Conservation (phyloP, 2,888 invertebrate species). For the Andrena camellia region DNA sequence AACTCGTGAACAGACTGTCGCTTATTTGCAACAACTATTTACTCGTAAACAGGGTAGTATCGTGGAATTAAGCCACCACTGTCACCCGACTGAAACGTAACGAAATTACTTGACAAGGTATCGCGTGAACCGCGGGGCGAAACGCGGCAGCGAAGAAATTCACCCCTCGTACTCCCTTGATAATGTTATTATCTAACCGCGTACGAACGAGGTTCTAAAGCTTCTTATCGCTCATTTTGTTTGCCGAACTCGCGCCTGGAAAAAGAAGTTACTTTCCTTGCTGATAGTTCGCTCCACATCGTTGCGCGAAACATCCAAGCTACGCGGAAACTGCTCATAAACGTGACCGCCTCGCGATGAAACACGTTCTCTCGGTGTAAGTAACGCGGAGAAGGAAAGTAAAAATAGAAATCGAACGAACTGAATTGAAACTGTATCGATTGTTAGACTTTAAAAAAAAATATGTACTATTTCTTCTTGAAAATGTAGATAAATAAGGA, state of each 20-base stretch:
- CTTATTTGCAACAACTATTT: too few relatives aligned
- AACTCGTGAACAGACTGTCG: too few relatives aligned
- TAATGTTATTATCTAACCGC: constrained; percentile 39
- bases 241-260: constrained; percentile 13
- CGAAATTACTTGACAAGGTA: constrained; percentile 2
- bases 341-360: constrained; percentile 4
- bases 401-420: background rate
- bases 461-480: background rate
- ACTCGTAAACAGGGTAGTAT: too few relatives aligned
- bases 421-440: background rate
- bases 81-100: background rate
- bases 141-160: background rate
- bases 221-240: constrained; percentile 46
- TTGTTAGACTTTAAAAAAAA: background rate
- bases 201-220: constrained; percentile 28
- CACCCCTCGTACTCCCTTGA: background rate
- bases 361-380: background rate
- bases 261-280: constrained; percentile 17
- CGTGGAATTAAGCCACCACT: too few relatives aligned
- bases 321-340: constrained; percentile 13
- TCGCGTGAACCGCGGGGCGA: constrained; percentile 2
- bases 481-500: too few relatives aligned
- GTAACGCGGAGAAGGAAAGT: background rate
- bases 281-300: constrained; percentile 1
- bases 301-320: constrained; percentile 21